Evolutionary conservation across 23 tunicate genomes (phyloP).

Genomic region (Ascidia mentula): DNA sequence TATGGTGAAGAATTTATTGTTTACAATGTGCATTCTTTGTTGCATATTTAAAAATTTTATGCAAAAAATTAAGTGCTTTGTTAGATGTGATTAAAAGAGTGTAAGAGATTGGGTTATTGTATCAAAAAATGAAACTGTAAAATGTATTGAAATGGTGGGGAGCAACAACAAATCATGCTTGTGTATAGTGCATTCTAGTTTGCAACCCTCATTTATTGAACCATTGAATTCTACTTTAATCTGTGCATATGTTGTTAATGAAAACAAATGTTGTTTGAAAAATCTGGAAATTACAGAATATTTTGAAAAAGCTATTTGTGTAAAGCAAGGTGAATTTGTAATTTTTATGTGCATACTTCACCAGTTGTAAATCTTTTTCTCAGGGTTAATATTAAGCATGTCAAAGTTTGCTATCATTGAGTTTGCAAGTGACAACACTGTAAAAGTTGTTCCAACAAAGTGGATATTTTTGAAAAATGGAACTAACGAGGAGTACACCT

Average conservation of each 20-base stretch:
- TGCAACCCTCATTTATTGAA: not conserved
- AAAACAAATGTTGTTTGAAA: not conserved
- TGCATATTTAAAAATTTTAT: constrained; percentile 2
- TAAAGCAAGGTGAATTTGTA: not conserved
- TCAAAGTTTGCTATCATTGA: not conserved
- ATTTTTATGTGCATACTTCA: not conserved
- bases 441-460: not conserved
- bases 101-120: not conserved
- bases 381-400: not conserved
- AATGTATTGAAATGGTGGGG: not conserved
- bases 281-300: not conserved
- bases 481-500: not conserved
- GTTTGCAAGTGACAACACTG: not conserved
- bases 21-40: not conserved
- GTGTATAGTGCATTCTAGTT: not conserved
- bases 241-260: not conserved
- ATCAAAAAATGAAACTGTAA: not conserved
- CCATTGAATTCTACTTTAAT: not conserved
- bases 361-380: not conserved
- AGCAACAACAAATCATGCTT: not conserved
- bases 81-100: not conserved
- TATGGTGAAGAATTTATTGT: constrained; percentile 1
- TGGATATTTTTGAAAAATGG: not conserved
- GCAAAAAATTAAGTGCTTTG: not conserved
- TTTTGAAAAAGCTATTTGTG: not conserved